phyloP scores from a whole-genome alignment of 2,113 vertebrate genomes.

The Maccullochella peelii region DNA sequence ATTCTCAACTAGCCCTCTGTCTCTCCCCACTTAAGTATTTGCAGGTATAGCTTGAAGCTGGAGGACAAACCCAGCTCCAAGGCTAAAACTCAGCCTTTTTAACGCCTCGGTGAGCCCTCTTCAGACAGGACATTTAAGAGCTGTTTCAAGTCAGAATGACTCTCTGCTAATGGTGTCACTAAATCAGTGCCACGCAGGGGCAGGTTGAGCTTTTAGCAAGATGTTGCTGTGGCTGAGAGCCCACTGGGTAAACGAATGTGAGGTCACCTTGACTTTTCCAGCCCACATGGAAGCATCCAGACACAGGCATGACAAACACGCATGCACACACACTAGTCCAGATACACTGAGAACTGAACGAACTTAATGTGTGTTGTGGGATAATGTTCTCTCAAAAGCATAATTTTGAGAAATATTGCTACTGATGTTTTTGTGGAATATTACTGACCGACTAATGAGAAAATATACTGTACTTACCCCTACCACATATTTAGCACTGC shows the following conservation, averaged over 20 bases:
- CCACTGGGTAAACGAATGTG: neutral
- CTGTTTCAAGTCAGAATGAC: slow-evolving; percentile 40
- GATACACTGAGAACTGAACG: neutral
- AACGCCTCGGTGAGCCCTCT: slow-evolving; percentile 8
- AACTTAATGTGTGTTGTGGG: neutral
- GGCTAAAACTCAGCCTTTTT: slow-evolving; percentile 17
- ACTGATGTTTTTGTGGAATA: neutral
- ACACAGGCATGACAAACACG: neutral
- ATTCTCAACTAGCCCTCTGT: no score
- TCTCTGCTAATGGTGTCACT: slow-evolving; percentile 40
- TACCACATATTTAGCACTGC: neutral
- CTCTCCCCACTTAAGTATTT: neutral
- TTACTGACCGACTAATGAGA: neutral
- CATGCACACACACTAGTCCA: neutral
- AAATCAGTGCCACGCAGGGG: neutral
- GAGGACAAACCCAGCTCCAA: slow-evolving; percentile 13
- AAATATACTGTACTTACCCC: neutral
- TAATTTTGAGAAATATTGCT: neutral
- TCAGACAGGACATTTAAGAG: slow-evolving; percentile 39
- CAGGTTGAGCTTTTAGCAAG: slow-evolving; percentile 39
- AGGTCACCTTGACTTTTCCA: slow-evolving; percentile 37
- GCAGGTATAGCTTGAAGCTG: neutral
- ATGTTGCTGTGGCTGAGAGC: neutral
- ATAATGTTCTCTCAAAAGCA: neutral
- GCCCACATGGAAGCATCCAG: neutral